Base-by-base conservation (phyloP, 2,797 vertebrate species). In the Rhynchotus rufescens region DNA sequence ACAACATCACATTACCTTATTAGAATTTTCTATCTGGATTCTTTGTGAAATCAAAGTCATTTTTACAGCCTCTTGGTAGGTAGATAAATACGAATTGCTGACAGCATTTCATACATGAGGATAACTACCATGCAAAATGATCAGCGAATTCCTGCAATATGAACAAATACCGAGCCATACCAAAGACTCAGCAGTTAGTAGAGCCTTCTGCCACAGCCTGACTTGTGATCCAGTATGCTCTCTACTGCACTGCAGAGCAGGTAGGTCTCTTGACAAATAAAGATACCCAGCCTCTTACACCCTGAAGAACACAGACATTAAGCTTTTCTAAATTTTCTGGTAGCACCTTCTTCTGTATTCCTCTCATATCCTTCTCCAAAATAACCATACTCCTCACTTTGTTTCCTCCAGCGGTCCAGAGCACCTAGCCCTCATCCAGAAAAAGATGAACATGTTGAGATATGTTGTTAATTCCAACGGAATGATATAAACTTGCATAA, bases 391-490 rank as follows among this genome's bases (percentile, higher is more conserved):
- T 2, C 23, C 10, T 32, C 13, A 54, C 21, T 30, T 38, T n/a
- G 0, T 34, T 14, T n/a, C 6, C 36, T 6, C 15, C 19, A 0
- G 0, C 44, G 25, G 14, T 44, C 34, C 28, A 26, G 19, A 59
- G 32, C 0, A 22, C 3, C 40, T 49, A 77, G 20, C 4, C 3
- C 4, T 76, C 44, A 80, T 78, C 45, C 62, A 90, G 44, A 66
- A 9, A 40, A 80, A 80, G 59, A 60, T 5, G 23, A 80, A 74
- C 36, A 36, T 36, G 1, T 69, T 90, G 72, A 6, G 12, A 10
- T 67, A 30, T 51, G 12, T 62, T 83, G 30, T 22, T 32, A 80
- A 68, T 30, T 72, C 13, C 61, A 5, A 71, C 12, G 3, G 80
- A 6, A 61, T 23, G 60, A 87, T 11, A 56, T 44, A 40, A 84